Base-by-base conservation (phyloP, 1,140 invertebrate species). In the Sycophaga agraensis region DNA sequence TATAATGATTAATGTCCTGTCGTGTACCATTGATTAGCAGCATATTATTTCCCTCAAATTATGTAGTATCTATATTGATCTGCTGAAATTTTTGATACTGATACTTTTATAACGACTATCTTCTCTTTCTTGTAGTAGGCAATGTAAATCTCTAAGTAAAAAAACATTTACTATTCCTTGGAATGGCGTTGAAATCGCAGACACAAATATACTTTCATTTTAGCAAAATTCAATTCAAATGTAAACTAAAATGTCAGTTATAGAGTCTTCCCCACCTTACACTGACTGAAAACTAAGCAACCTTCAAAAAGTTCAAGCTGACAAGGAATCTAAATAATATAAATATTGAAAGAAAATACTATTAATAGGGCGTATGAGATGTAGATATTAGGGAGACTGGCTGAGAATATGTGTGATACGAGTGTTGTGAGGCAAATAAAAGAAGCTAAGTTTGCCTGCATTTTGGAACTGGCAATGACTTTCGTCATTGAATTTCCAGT, bases 401-500 rank as follows among this genome's bases (percentile, higher is more conserved):
- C 4, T 24, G 26, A 49, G 11, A 31, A 40, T 16, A 16, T 4
- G 37, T 4, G 26, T 9, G 16, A 49, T n/a, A n/a, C n/a, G 16
- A n/a, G 26, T 6, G 22, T 11, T 12, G n/a, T n/a, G n/a, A n/a
- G n/a, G n/a, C n/a, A n/a, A n/a, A n/a, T n/a, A n/a, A n/a, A n/a
- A n/a, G n/a, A 16, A 49, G 6, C 1, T 16, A n/a, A n/a, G n/a
- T n/a, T n/a, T n/a, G n/a, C n/a, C n/a, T n/a, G 14, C 3, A 28
- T 14, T 40, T 28, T 19, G 37, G 19, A 54, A 54, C 51, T 54
- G 35, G 51, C 24, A 54, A n/a, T n/a, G n/a, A n/a, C 42, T 43
- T 43, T 55, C 39, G 11, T 37, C 22, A 66, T 57, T 46, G 53
- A 56, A 39, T 67, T 87, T 85, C 72, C 84, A 91, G 89, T 90